Evolutionary conservation across 2,888 invertebrate genomes (phyloP).

Genomic region (Bursaphelenchus okinawaensis): DNA sequence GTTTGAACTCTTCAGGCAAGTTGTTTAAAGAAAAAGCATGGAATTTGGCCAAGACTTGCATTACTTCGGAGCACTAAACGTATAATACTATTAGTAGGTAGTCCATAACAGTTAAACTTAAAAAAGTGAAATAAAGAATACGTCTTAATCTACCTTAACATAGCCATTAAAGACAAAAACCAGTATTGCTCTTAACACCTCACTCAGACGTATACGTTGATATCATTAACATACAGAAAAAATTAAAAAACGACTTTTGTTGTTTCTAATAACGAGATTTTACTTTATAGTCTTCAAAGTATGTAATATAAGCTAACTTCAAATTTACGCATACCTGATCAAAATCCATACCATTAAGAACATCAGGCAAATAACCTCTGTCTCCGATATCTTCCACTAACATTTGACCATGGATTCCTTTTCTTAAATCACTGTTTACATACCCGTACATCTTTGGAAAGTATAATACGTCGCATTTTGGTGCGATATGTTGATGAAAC

Average conservation of each 20-base stretch:
- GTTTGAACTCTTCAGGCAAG: no score
- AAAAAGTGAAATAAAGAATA: no score
- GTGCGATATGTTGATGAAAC: not conserved
- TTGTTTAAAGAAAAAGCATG: no score
- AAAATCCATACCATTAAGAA: not conserved
- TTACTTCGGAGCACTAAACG: slow-evolving; percentile 3
- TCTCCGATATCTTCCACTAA: slow-evolving; percentile 8
- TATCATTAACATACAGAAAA: no score
- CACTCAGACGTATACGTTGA: no score
- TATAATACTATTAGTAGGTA: no score
- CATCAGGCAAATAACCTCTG: not conserved
- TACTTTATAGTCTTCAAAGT: not conserved
- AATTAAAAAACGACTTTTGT: not conserved
- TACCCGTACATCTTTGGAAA: not conserved
- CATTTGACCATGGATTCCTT: slow-evolving; percentile 1
- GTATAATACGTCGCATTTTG: not conserved
- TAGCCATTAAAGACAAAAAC: no score
- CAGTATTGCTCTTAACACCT: no score
- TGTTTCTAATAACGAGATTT: no score
- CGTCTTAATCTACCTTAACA: no score
- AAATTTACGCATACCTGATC: not conserved
- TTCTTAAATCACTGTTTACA: not conserved
- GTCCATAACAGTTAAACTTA: no score
- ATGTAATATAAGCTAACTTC: not conserved
- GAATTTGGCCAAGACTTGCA: not conserved